phyloP scores from a whole-genome alignment of 2,113 vertebrate species.

The Dunckerocampus dactyliophorus region DNA sequence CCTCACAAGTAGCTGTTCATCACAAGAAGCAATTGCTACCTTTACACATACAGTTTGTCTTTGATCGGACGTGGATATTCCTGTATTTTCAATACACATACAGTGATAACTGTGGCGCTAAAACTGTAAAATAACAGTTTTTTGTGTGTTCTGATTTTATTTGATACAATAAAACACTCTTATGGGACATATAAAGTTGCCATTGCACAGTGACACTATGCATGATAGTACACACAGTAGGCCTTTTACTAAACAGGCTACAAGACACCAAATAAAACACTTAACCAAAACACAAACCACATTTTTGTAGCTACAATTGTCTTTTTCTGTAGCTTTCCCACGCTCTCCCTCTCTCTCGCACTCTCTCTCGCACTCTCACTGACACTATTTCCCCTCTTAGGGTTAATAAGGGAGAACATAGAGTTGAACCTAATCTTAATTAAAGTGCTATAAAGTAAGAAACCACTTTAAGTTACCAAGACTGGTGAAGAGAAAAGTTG shows the following conservation, averaged over 20 bases:
- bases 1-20: too few species aligned
- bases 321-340: background rate
- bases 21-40: too few species aligned
- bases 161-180: too few species aligned
- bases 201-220: background rate
- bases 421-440: slow-evolving; percentile 27
- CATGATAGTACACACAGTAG: background rate
- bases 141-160: too few species aligned
- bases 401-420: slow-evolving; percentile 36
- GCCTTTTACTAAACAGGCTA: background rate
- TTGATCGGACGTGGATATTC: too few species aligned
- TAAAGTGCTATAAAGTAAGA: slow-evolving; percentile 48
- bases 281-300: background rate
- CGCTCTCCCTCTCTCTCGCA: background rate
- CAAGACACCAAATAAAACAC: background rate
- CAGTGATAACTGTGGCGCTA: too few species aligned
- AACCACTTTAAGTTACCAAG: slow-evolving; percentile 42
- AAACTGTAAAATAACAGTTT: too few species aligned
- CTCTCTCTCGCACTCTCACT: slow-evolving; percentile 10
- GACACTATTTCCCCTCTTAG: slow-evolving; percentile 21
- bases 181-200: too few species aligned
- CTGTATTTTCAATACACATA: too few species aligned
- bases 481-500: slow-evolving; percentile 27
- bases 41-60: too few species aligned
- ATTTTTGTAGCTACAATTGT: slow-evolving; percentile 9